A percentile compares a stretch with the other conserved stretches of the same genome.
Conservation (phyloP, 2,113 vertebrate genomes). For the Scophthalmus maximus region DNA sequence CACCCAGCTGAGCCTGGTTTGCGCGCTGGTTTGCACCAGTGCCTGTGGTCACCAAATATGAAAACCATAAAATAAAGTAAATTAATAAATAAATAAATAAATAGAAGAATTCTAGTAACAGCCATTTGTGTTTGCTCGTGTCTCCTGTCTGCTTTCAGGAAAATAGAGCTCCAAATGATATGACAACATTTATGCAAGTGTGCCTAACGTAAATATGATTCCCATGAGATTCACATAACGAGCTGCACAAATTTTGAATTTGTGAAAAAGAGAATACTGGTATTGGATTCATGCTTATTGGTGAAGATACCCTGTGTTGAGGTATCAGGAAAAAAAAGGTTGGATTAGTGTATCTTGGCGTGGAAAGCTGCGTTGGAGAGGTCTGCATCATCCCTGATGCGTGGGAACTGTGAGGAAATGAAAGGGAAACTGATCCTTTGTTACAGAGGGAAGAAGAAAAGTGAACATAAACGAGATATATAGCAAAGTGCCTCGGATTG, state of each 20-base stretch:
- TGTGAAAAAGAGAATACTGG: background rate
- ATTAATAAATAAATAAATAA: background rate
- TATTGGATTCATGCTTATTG: background rate
- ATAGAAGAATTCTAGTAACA: background rate
- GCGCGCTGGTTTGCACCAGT: background rate
- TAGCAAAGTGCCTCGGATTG: constrained; percentile 18
- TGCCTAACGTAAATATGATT: background rate
- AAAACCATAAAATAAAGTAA: background rate
- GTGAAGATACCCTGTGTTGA: background rate
- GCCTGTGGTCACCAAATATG: background rate
- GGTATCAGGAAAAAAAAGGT: background rate
- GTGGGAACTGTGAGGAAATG: background rate
- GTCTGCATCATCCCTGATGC: background rate
- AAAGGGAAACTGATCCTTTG: background rate
- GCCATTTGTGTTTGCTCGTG: background rate
- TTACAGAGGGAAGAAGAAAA: background rate
- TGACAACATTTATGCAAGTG: background rate
- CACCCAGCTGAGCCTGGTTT: background rate
- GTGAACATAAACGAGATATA: constrained; percentile 11
- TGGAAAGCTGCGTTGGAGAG: background rate
- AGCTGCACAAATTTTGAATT: background rate
- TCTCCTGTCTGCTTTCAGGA: too few relatives aligned
- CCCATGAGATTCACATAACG: background rate
- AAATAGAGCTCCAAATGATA: background rate
- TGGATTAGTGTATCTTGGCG: background rate